A percentile compares a stretch with the other conserved stretches of the same genome.
Evolutionary conservation across 2,113 vertebrate genomes (phyloP).

Genomic region (Erythrocercus mccallii): DNA sequence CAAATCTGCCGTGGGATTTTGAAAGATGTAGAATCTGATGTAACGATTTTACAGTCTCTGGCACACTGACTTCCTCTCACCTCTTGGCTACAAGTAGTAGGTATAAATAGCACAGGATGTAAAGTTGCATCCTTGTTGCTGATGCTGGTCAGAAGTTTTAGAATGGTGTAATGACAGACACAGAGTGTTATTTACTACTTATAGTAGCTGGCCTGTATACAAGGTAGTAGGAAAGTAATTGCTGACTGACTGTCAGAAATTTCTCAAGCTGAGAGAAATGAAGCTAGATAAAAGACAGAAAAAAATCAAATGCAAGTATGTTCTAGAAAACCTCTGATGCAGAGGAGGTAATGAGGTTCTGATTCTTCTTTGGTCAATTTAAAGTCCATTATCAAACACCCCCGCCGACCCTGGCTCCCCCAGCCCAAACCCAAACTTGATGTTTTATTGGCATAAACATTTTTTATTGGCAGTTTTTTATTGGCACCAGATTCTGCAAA

Average conservation of each 20-base stretch:
- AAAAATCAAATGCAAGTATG: background rate
- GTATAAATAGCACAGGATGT: background rate
- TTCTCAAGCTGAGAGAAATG: background rate
- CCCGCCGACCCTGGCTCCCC: too few species aligned
- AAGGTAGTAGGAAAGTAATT: background rate
- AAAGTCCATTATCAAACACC: background rate
- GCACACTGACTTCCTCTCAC: background rate
- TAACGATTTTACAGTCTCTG: background rate
- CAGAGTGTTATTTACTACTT: background rate
- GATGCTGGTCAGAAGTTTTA: background rate
- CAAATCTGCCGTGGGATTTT: background rate
- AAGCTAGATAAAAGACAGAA: background rate
- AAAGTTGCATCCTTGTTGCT: background rate
- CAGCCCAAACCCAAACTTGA: background rate
- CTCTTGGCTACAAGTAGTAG: background rate
- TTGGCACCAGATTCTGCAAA: background rate
- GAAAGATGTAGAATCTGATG: background rate
- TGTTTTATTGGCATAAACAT: background rate
- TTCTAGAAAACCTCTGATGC: background rate
- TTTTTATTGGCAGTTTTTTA: too few species aligned
- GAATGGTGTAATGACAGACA: background rate
- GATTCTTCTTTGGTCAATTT: background rate
- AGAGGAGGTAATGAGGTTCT: background rate
- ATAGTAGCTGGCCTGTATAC: background rate
- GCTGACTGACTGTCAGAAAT: background rate